Conservation (phyloP, 2,113 vertebrate genomes). For the Camarhynchus parvulus region DNA sequence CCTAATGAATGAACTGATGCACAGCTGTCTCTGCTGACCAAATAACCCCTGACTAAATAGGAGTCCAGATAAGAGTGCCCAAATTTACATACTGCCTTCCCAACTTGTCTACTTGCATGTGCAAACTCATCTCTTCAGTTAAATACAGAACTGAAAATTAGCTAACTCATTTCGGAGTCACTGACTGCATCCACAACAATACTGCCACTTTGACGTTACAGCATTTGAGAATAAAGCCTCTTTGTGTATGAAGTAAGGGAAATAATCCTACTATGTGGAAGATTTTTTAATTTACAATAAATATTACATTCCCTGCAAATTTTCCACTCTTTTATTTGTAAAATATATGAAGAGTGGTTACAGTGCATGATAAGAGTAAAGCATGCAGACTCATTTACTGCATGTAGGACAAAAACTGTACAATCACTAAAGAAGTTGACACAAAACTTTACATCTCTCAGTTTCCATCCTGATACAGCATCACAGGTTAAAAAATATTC, state of each 20-base stretch:
- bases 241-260: neutral
- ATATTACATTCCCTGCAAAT: neutral
- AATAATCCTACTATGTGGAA: neutral
- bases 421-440: neutral
- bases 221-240: neutral
- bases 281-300: neutral
- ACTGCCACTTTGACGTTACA: neutral
- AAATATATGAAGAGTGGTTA: neutral
- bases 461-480: neutral
- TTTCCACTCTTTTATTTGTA: neutral
- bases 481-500: neutral
- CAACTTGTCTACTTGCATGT: neutral
- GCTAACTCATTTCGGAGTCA: neutral
- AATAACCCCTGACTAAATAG: neutral
- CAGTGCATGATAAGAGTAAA: accelerated
- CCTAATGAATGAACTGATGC: neutral
- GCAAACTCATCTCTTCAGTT: neutral
- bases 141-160: neutral
- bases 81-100: neutral
- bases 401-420: neutral
- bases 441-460: neutral
- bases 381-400: neutral
- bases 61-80: neutral
- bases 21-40: neutral
- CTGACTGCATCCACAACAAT: neutral